Conservation (phyloP, 1,140 invertebrate species). For the Halyomorpha halys region DNA sequence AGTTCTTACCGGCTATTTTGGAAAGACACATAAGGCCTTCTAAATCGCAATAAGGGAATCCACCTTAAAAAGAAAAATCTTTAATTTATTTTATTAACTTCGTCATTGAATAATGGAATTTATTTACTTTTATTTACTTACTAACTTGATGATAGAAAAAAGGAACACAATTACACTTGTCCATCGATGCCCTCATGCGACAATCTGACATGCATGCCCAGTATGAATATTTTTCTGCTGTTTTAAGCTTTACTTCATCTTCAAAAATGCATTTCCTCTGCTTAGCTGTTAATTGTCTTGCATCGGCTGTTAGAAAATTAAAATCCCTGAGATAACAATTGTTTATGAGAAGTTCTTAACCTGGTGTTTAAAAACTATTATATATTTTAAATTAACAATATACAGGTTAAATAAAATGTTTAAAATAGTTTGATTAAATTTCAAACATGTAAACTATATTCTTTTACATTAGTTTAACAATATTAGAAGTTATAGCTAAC, state of each 20-base stretch:
- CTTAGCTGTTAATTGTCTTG: slow-evolving; percentile 49
- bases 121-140: slow-evolving; percentile 22
- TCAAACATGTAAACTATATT: no score
- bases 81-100: slow-evolving; percentile 18
- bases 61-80: slow-evolving; percentile 34
- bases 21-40: slow-evolving; percentile 47
- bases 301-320: slow-evolving; percentile 38
- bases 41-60: slow-evolving; percentile 45
- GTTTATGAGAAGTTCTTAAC: no score
- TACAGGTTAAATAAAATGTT: no score
- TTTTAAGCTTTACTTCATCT: slow-evolving; percentile 48
- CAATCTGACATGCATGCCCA: slow-evolving; percentile 57
- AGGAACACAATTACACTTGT: slow-evolving; percentile 53
- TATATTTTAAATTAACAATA: no score
- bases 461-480: no score
- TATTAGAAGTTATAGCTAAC: no score
- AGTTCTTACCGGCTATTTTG: slow-evolving; percentile 43
- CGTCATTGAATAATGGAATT: background rate
- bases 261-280: slow-evolving; percentile 56
- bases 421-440: no score
- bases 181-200: slow-evolving; percentile 47
- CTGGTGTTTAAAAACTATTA: no score
- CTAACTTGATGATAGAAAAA: slow-evolving; percentile 46
- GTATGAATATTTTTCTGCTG: slow-evolving; percentile 50
- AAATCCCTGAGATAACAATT: no score